phyloP scores from a whole-genome alignment of 2,797 vertebrate species.

The Bovichtus variegatus region DNA sequence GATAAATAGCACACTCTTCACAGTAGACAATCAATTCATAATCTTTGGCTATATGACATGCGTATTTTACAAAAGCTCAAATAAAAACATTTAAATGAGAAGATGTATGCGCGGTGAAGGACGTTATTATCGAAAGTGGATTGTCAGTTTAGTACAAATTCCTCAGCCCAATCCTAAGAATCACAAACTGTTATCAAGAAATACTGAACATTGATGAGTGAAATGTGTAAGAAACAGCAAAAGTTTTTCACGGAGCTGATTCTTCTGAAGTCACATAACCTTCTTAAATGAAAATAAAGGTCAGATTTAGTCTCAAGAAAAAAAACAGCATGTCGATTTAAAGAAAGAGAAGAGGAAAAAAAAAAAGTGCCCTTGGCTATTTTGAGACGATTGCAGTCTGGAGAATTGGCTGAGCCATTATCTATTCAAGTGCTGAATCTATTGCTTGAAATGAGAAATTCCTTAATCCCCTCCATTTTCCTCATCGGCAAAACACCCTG shows the following conservation, averaged over 20 bases:
- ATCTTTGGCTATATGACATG: conserved; percentile 86
- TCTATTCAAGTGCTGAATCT: conserved; percentile 74
- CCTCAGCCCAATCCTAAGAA: conserved; percentile 26
- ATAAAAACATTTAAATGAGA: conserved; percentile 41
- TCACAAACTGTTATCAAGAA: conserved; percentile 22
- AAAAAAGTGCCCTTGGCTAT: conserved; percentile 66
- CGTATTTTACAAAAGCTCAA: conserved; percentile 60
- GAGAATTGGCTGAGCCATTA: conserved; percentile 67
- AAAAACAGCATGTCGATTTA: conserved; percentile 57
- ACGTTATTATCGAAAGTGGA: conserved; percentile 46
- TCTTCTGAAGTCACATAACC: conserved; percentile 39
- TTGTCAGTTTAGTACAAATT: conserved; percentile 60
- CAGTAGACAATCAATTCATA: conserved; percentile 77
- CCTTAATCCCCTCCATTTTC: conserved; percentile 74
- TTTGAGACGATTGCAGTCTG: conserved; percentile 64
- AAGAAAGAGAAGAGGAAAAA: neutral
- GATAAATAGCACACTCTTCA: conserved; percentile 67
- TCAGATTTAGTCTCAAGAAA: conserved; percentile 52
- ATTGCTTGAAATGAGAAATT: conserved; percentile 75
- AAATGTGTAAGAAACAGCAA: neutral
- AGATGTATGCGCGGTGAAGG: conserved; percentile 14
- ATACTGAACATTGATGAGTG: conserved; percentile 16
- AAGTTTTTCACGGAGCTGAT: neutral
- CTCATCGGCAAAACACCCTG: conserved; percentile 66
- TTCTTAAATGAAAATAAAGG: conserved; percentile 49